A percentile compares a stretch with the other conserved stretches of the same genome.
phyloP scores from a whole-genome alignment of 2,113 vertebrate genomes.

The Dromaius novaehollandiae region DNA sequence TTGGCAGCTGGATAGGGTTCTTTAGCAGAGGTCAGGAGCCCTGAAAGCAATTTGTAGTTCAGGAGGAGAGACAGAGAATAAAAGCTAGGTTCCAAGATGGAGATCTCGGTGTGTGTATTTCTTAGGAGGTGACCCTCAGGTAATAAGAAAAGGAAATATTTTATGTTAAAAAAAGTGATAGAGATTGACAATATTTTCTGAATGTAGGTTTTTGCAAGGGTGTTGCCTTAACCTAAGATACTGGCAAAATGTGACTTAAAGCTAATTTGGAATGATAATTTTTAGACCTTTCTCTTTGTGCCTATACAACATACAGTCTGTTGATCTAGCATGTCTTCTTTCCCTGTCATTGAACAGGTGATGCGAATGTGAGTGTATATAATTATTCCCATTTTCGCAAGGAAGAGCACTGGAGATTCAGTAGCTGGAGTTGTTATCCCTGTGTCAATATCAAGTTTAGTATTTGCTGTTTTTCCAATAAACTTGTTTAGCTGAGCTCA shows the following conservation, averaged over 20 bases:
- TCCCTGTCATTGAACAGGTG: background rate
- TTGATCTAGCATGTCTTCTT: background rate
- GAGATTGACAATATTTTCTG: background rate
- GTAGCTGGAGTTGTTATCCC: background rate
- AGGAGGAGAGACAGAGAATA: background rate
- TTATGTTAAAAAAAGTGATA: background rate
- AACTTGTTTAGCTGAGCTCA: background rate
- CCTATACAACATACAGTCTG: background rate
- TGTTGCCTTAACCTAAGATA: background rate
- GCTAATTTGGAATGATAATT: background rate
- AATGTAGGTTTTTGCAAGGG: background rate
- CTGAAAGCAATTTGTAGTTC: background rate
- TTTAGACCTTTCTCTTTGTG: background rate
- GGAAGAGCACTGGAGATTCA: background rate
- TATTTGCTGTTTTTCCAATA: background rate
- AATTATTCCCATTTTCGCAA: background rate
- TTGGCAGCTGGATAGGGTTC: background rate
- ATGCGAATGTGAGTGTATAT: background rate
- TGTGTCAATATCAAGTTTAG: background rate
- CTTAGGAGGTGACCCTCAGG: background rate
- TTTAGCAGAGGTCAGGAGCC: background rate
- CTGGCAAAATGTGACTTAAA: background rate
- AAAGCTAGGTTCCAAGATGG: background rate
- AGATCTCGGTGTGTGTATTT: background rate
- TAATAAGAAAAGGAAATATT: background rate